Evolutionary conservation across 1,140 invertebrate genomes (phyloP), one percentile per base, ranked within the genome.

Genomic region (Drosophila repleta): DNA sequence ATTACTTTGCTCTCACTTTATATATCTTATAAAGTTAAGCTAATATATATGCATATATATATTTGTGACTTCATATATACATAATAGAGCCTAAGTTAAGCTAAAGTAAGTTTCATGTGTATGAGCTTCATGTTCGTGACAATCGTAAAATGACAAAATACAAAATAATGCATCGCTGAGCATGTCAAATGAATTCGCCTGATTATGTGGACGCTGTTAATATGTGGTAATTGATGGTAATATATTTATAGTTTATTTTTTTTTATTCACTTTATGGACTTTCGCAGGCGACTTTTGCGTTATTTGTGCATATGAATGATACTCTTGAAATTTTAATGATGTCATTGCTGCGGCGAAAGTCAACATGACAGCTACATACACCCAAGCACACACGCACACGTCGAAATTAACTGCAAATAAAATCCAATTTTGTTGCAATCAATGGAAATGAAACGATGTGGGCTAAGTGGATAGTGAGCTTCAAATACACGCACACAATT

Each of bases 321-420:
- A 70, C 53, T 62, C 46, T 65, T 75, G 61, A 48, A 78, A 52
- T 65, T 68, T 82, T 81, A 87, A 87, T 78, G 63, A 78, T 87
- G 70, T 69, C 67, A 82, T 76, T 87, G 74, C 69, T 67, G 68
- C 35, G 69, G 63, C 49, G 66, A 82, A 75, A 85, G 78, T 78
- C 74, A 85, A 87, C 70, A 87, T 78, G 75, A 75, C 70, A 82
- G 43, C 35, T 48, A 32, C 48, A 80, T 20, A 56, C 24, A 48
- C 52, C 41, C 29, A 32, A 17, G 46, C 60, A 62, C 58, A 37
- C 20, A 8, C 46, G 18, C n/a, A 41, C 57, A 41, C 41, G 7
- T 2, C 18, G 60, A 66, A 76, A 65, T 80, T 37, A 81, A 77
- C 60, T 45, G 74, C 41, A 41, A 70, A 74, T 74, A 17, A 84